Percentiles rank a stretch among this genome's conserved stretches.
Conservation (phyloP, 2,888 invertebrate species). For the Meganola albula region DNA sequence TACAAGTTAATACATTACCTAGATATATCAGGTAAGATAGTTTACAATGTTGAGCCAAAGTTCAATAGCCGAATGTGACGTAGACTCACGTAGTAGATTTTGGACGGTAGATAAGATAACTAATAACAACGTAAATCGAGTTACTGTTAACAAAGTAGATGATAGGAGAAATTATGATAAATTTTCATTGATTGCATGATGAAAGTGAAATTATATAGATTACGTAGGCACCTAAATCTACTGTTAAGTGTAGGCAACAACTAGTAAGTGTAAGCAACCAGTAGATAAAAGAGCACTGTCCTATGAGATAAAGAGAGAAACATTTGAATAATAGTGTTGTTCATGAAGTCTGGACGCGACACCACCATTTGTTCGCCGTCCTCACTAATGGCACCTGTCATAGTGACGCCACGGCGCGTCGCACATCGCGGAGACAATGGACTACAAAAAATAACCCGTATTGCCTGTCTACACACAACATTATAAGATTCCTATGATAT, state of each 20-base stretch:
- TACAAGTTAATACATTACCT: constrained; percentile 14
- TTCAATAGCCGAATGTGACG: constrained; percentile 42
- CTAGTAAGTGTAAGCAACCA: too few species aligned
- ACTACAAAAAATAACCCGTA: constrained; percentile 31
- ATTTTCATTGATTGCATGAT: too few species aligned
- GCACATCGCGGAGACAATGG: constrained; percentile 35
- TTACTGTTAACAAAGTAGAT: too few species aligned
- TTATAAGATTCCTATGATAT: constrained; percentile 29
- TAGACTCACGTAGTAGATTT: constrained; percentile 29
- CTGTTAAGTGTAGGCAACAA: too few species aligned
- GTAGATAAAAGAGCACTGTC: too few species aligned
- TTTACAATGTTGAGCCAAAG: constrained; percentile 33
- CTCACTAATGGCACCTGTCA: constrained; percentile 53
- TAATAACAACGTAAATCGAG: too few species aligned
- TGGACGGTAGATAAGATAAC: constrained; percentile 32
- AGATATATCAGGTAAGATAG: constrained; percentile 24
- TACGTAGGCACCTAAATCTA: too few species aligned
- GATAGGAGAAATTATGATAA: too few species aligned
- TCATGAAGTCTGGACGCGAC: constrained; percentile 37
- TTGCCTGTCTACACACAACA: constrained; percentile 25
- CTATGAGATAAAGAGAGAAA: too few species aligned
- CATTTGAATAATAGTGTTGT: not conserved
- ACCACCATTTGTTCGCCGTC: constrained; percentile 44
- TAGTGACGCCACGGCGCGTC: constrained; percentile 28
- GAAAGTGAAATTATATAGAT: too few species aligned